Base-by-base conservation (phyloP, 2,113 vertebrate species). In the Ptilorrhoa leucosticta region DNA sequence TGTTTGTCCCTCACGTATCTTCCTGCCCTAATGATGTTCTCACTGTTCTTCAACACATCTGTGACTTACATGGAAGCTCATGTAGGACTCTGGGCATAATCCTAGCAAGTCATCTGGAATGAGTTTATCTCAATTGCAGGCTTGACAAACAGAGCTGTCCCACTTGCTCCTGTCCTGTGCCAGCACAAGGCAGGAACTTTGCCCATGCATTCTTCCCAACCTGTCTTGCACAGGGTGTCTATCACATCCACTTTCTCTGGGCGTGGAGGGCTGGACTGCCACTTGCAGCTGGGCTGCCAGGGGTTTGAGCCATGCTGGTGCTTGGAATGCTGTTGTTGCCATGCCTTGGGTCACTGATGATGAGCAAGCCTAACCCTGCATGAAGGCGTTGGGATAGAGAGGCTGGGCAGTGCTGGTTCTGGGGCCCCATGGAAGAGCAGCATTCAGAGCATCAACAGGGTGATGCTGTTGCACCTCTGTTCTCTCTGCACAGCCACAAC, bases 401-500 rank as follows among this genome's bases (percentile, higher is more conserved):
- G 27, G 16, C 45, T 60, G n/a, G 39, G 31, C 27, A n/a, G 39
- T 27, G 11, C 8, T 68, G 31, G 40, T 56, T 89, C 65, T 66
- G 37, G n/a, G 26, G 24, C 21, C 26, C n/a, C 5, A 0, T 33
- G 78, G 42, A 65, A 53, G 42, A 72, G 50, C 71, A 63, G 40
- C 26, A 15, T 44, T 66, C 33, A 28, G 35, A 85, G 50, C 57
- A 50, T 53, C 40, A 44, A 2, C 2, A 9, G 63, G 30, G 51
- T 92, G 54, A 93, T 51, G 19, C 30, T 66, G 22, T 39, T 42
- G 39, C 26, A 28, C 3, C 0, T 82, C 56, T 94, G 11, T 69
- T 96, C 54, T 97, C 92, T 90, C 86, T 92, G 93, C 81, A 40
- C 94, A 99, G 99, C 98, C 99, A 99, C 96, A 99, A 99, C 35